These are phyloP conservation scores for Megalurothrips usitatus DNA, from an alignment of 2,888 invertebrate genomes.

Conservation along the genomic window DNA sequence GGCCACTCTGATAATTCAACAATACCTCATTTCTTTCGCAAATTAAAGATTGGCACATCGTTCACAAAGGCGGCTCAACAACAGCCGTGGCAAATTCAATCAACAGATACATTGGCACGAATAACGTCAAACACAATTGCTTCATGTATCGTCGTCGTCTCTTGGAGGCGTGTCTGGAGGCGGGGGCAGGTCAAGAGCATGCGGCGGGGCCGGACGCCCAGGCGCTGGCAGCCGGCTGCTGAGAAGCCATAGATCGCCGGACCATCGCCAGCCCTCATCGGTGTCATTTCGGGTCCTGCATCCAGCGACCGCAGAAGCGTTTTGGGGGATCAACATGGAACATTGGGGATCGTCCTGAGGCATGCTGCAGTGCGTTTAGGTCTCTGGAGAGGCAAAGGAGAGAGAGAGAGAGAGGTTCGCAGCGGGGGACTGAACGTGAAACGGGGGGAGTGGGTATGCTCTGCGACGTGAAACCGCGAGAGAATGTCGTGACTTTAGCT, in stretches of 20 bases:
- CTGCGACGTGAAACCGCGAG: too few species aligned
- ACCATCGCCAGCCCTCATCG: slow-evolving; percentile 18
- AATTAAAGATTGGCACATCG: background rate
- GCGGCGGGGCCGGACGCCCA: slow-evolving; percentile 13
- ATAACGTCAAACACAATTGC: background rate
- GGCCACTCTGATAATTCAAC: background rate
- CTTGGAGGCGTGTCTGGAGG: background rate
- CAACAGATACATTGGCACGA: background rate
- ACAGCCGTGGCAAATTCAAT: background rate
- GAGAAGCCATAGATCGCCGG: slow-evolving; percentile 19
- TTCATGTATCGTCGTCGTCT: background rate
- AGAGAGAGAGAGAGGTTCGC: too few species aligned
- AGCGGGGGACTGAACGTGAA: too few species aligned
- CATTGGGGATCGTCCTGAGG: too few species aligned
- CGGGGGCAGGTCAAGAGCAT: slow-evolving; percentile 25
- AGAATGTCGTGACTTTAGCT: too few species aligned
- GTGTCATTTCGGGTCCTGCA: slow-evolving; percentile 1
- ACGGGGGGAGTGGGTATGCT: too few species aligned
- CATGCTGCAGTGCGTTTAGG: background rate
- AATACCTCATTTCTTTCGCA: background rate
- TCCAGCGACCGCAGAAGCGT: background rate
- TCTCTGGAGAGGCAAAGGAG: too few species aligned
- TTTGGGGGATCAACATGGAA: too few species aligned
- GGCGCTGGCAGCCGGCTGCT: slow-evolving; percentile 17
- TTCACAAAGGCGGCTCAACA: background rate